phyloP scores from a whole-genome alignment of 64 coral and sea anemone genomes.

The Dendronephthya gigantea region DNA sequence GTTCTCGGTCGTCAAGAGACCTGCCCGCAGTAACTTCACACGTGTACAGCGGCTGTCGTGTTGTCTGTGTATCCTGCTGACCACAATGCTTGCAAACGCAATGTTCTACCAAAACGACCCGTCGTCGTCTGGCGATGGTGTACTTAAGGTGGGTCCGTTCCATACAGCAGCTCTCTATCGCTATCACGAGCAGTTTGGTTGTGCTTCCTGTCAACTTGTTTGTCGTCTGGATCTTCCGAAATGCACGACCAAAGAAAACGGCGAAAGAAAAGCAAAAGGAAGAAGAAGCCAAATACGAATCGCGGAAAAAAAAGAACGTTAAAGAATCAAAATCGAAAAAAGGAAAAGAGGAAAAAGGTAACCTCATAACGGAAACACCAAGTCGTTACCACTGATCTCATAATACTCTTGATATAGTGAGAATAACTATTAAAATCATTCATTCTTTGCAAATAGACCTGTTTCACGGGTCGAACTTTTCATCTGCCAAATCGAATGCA shows the following conservation, averaged over 20 bases:
- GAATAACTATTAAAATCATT: too few relatives aligned
- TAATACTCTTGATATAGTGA: too few relatives aligned
- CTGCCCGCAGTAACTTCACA: slow-evolving; percentile 40
- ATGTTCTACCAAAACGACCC: neutral
- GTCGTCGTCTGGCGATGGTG: neutral
- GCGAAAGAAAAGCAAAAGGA: neutral
- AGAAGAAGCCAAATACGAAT: neutral
- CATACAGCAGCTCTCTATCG: neutral
- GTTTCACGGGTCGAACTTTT: too few relatives aligned
- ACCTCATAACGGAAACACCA: too few relatives aligned
- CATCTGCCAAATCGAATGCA: too few relatives aligned
- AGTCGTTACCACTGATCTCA: too few relatives aligned
- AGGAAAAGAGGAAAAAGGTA: neutral
- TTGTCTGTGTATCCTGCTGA: neutral
- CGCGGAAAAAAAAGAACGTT: too few relatives aligned
- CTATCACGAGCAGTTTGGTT: neutral
- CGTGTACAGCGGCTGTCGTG: neutral
- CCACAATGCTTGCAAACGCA: slow-evolving; percentile 7
- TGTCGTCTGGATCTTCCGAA: neutral
- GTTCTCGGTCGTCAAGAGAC: slow-evolving; percentile 33
- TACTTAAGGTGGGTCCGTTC: neutral
- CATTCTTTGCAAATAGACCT: too few relatives aligned
- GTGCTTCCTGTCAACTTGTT: neutral
- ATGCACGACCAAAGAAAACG: neutral
- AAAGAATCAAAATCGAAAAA: neutral